Percentiles rank a stretch among this genome's conserved stretches.
Conservation (phyloP, 2,888 invertebrate species). For the Scrobipalpa atriplicella region DNA sequence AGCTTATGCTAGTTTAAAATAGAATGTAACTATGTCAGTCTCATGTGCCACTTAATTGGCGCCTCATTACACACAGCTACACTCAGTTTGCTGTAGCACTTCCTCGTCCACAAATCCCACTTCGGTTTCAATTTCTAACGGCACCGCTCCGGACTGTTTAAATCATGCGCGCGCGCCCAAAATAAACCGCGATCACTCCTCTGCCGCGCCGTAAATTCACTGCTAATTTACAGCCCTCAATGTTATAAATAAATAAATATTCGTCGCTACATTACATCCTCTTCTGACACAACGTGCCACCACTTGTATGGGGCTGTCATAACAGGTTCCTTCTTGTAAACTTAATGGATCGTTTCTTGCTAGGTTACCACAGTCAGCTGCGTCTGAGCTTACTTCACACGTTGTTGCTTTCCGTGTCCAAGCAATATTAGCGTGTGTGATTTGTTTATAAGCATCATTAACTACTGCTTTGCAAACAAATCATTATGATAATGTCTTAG, state of each 20-base stretch:
- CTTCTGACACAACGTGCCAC: constrained; percentile 73
- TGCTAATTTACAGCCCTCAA: constrained; percentile 81
- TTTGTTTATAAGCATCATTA: constrained; percentile 33
- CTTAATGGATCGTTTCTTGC: constrained; percentile 57
- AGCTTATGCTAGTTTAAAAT: not conserved
- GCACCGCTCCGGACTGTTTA: constrained; percentile 63
- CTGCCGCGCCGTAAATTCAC: constrained; percentile 75
- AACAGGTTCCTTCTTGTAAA: constrained; percentile 68
- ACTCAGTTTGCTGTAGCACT: constrained; percentile 30
- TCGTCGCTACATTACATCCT: constrained; percentile 64
- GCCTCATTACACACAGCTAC: constrained; percentile 16
- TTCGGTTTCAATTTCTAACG: constrained; percentile 61
- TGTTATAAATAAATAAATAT: constrained; percentile 82
- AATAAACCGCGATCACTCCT: constrained; percentile 77
- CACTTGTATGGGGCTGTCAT: constrained; percentile 72
- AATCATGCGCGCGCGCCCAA: constrained; percentile 74
- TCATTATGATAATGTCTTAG: constrained; percentile 15
- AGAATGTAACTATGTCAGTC: not conserved
- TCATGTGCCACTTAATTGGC: constrained; percentile 22
- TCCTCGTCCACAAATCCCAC: constrained; percentile 53
- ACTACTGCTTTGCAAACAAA: constrained; percentile 11
- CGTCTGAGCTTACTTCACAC: constrained; percentile 1
- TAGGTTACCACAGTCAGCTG: not conserved
- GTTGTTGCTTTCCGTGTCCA: constrained; percentile 25
- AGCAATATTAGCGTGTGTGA: constrained; percentile 25